Conservation (phyloP, 2,113 vertebrate species). For the Meleagris gallopavo region DNA sequence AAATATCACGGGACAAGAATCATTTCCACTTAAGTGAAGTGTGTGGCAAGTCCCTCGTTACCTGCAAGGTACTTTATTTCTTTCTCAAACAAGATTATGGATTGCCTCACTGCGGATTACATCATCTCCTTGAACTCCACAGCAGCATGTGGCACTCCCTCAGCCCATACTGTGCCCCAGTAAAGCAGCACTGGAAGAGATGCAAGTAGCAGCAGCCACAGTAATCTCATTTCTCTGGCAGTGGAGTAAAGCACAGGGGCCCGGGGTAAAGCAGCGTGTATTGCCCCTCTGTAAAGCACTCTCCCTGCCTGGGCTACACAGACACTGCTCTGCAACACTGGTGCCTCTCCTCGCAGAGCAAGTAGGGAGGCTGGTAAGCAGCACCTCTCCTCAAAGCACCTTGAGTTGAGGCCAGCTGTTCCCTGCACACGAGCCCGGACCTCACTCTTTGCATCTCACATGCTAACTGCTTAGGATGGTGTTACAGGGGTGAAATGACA, state of each 20-base stretch:
- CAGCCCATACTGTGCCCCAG: neutral
- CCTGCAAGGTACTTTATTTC: neutral
- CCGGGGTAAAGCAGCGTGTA: rapidly evolving
- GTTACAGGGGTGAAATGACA: neutral
- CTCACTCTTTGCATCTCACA: neutral
- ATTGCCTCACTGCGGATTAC: neutral
- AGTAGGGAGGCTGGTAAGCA: neutral
- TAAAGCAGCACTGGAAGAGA: neutral
- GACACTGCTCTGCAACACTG: neutral
- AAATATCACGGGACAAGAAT: neutral
- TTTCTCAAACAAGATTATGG: neutral
- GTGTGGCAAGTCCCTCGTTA: neutral
- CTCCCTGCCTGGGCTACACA: neutral
- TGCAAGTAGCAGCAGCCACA: neutral
- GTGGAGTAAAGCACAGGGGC: neutral
- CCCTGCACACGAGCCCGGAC: neutral
- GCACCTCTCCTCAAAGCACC: neutral
- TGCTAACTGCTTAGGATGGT: neutral
- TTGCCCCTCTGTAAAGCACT: neutral
- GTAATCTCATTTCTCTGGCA: neutral
- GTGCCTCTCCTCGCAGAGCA: neutral
- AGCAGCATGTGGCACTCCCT: neutral
- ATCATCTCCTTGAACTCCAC: neutral
- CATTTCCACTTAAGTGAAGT: neutral
- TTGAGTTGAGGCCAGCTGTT: rapidly evolving